Evolutionary conservation across 2,113 vertebrate genomes (phyloP).

Genomic region (Peromyscus californicus): DNA sequence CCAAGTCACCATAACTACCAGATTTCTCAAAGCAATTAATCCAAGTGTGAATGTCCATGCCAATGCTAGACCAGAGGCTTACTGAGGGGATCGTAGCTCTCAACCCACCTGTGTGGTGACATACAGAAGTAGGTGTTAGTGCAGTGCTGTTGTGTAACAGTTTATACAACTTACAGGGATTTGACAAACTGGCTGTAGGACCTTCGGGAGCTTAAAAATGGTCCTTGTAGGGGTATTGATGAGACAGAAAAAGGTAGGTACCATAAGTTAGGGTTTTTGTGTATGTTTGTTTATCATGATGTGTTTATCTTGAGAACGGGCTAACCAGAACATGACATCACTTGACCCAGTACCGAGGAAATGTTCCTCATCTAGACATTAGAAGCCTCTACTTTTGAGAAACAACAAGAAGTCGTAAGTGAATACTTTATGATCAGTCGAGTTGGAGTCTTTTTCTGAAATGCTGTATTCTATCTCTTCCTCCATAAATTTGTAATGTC

Average conservation of each 20-base stretch:
- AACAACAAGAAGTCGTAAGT: slow-evolving; percentile 11
- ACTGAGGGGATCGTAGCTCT: neutral
- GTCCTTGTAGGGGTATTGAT: neutral
- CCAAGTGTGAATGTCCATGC: neutral
- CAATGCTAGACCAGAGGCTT: neutral
- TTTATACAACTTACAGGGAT: neutral
- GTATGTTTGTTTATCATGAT: neutral
- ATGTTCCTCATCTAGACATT: neutral
- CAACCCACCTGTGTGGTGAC: neutral
- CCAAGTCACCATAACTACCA: slow-evolving; percentile 28
- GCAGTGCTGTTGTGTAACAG: no score
- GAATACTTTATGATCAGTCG: neutral
- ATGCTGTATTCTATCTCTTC: neutral
- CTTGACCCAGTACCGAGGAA: neutral
- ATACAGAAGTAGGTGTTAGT: neutral
- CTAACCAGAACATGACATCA: neutral
- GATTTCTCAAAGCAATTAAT: slow-evolving; percentile 45
- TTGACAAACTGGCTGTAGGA: neutral
- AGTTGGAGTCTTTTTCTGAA: neutral
- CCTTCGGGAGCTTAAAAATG: neutral
- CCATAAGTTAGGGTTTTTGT: neutral
- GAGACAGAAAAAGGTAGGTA: neutral
- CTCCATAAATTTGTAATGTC: neutral
- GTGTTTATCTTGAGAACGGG: neutral
- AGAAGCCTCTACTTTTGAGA: neutral